These are phyloP conservation scores for Bedellia somnulentella DNA, from an alignment of 2,888 invertebrate genomes.

Conservation along the genomic window DNA sequence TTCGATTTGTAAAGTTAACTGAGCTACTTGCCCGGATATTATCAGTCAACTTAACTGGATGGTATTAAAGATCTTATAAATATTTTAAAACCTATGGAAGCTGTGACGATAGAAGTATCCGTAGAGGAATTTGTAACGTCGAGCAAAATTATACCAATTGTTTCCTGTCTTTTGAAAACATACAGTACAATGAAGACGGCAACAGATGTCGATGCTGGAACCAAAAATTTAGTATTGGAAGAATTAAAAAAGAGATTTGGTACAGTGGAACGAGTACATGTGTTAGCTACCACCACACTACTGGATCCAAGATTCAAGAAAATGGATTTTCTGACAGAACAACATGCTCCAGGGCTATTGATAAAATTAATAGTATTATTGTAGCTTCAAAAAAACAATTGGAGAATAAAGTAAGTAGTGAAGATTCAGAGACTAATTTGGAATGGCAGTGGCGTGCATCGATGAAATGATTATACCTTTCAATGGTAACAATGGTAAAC, in stretches of 20 bases:
- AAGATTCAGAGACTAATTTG: conserved; percentile 1
- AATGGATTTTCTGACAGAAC: background rate
- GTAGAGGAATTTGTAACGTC: conserved; percentile 16
- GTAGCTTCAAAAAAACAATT: conserved; percentile 2
- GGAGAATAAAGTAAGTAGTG: conserved; percentile 1
- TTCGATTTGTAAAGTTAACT: conserved; percentile 14
- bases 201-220: conserved; percentile 12
- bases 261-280: conserved; percentile 13
- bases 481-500: too few species aligned
- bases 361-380: conserved; percentile 1
- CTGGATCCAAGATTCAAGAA: conserved; percentile 8
- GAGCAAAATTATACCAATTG: conserved; percentile 15
- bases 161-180: conserved; percentile 8
- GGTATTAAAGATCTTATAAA: conserved; percentile 13
- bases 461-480: too few species aligned
- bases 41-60: conserved; percentile 14
- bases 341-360: conserved; percentile 2
- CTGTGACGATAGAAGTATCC: conserved; percentile 15
- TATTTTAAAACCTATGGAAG: conserved; percentile 16
- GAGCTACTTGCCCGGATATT: conserved; percentile 15
- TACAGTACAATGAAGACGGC: conserved; percentile 11
- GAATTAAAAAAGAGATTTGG: conserved; percentile 12
- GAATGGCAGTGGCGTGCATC: too few species aligned
- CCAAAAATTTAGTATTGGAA: conserved; percentile 12
- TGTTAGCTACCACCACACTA: conserved; percentile 13